phyloP scores from a whole-genome alignment of 2,888 invertebrate genomes.

The Drosophila birchii region DNA sequence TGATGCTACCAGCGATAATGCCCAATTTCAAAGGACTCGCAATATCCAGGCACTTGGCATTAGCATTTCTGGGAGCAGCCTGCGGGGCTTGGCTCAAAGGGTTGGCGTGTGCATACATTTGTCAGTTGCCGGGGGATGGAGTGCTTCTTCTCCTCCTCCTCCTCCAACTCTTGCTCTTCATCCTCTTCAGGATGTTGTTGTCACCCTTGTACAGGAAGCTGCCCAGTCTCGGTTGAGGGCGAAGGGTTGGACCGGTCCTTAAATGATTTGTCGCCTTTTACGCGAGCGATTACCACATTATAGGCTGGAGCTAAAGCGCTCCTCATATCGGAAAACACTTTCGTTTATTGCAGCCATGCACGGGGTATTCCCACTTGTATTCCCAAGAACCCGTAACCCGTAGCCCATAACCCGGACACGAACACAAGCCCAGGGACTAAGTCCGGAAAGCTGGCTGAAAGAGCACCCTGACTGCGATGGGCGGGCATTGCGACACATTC shows the following conservation, averaged over 20 bases:
- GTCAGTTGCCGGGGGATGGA: slow-evolving; percentile 31
- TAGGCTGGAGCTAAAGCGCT: slow-evolving; percentile 75
- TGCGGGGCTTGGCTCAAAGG: slow-evolving; percentile 64
- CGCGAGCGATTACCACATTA: slow-evolving; percentile 84
- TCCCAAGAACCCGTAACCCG: slow-evolving; percentile 23
- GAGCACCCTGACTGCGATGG: slow-evolving; percentile 31
- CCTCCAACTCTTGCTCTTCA: slow-evolving; percentile 20
- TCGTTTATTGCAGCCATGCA: slow-evolving; percentile 71
- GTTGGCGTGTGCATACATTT: slow-evolving; percentile 75
- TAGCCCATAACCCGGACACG: slow-evolving; percentile 14
- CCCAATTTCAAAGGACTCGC: slow-evolving; percentile 68
- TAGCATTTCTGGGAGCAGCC: slow-evolving; percentile 50
- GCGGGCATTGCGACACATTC: slow-evolving; percentile 82
- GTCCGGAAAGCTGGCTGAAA: slow-evolving; percentile 3
- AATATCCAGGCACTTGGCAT: slow-evolving; percentile 45
- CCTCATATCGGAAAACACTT: slow-evolving; percentile 79
- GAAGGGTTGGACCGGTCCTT: slow-evolving; percentile 56
- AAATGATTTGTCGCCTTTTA: slow-evolving; percentile 84
- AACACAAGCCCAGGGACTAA: slow-evolving; percentile 5
- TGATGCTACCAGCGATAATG: slow-evolving; percentile 58
- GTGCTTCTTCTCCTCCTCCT: slow-evolving; percentile 12
- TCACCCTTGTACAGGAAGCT: slow-evolving; percentile 67
- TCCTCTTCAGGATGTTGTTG: slow-evolving; percentile 63
- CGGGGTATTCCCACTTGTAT: slow-evolving; percentile 72
- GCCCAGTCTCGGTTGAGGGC: slow-evolving; percentile 8